A percentile compares a stretch with the other conserved stretches of the same genome.
Evolutionary conservation across 2,113 vertebrate species (phyloP).

Genomic region (Lynx canadensis): DNA sequence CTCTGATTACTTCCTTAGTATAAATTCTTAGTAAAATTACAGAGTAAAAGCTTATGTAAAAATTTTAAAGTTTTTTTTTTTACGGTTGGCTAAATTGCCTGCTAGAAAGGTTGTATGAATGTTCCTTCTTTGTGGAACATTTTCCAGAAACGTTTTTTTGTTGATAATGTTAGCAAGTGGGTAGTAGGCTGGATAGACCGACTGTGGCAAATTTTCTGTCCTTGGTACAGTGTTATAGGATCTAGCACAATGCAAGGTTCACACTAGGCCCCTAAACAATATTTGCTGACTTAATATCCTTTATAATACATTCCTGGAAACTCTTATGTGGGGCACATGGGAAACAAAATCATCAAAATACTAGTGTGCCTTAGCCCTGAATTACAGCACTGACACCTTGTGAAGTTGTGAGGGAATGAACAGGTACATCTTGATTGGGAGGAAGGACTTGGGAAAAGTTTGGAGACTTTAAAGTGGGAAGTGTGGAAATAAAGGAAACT

Average conservation of each 20-base stretch:
- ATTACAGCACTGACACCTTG: not conserved
- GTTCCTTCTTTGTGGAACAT: not conserved
- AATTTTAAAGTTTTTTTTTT: not conserved
- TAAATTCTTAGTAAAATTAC: conserved; percentile 6
- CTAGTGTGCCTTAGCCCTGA: not conserved
- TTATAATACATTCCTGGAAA: not conserved
- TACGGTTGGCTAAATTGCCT: not conserved
- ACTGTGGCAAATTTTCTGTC: not conserved
- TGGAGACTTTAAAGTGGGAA: not conserved
- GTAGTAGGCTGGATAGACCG: not conserved
- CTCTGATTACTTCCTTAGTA: conserved; percentile 7
- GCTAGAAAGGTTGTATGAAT: conserved; percentile 13
- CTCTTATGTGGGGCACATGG: not conserved
- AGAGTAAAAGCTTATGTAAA: conserved; percentile 10
- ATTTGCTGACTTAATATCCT: conserved; percentile 14
- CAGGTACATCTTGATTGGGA: not conserved
- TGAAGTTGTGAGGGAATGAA: not conserved
- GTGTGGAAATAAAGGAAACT: not conserved
- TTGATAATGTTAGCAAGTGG: not conserved
- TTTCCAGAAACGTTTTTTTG: not conserved
- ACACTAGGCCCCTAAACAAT: not conserved
- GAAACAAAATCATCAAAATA: conserved; percentile 41
- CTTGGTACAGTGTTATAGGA: not conserved
- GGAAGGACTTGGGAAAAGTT: not conserved
- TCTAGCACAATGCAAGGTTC: not conserved